phyloP scores from a whole-genome alignment of 2,113 vertebrate species.

The Pagrus major region DNA sequence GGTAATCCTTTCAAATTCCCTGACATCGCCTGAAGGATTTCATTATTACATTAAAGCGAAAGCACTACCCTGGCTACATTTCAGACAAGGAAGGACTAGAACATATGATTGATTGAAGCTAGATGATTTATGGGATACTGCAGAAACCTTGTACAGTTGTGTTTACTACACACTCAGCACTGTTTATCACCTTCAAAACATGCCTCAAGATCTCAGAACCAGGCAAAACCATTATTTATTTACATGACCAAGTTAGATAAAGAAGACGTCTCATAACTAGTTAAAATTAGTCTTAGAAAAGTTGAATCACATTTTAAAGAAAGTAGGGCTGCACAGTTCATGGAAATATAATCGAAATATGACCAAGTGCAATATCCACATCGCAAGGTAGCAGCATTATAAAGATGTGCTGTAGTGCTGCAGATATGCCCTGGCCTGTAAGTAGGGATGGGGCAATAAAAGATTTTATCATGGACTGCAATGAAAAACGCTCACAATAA shows the following conservation, averaged over 20 bases:
- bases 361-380: too few species aligned
- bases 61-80: neutral
- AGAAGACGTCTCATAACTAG: neutral
- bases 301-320: neutral
- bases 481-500: too few species aligned
- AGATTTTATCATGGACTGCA: too few species aligned
- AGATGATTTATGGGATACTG: neutral
- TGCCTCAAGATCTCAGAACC: neutral
- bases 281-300: neutral
- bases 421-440: too few species aligned
- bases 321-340: too few species aligned
- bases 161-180: neutral
- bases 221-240: constrained; percentile 11
- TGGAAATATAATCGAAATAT: too few species aligned
- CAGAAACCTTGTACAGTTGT: neutral
- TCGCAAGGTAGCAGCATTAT: too few species aligned
- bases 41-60: neutral
- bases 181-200: constrained; percentile 24
- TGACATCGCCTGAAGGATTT: constrained; percentile 6
- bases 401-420: too few species aligned
- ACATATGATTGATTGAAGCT: constrained; percentile 23
- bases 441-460: too few species aligned
- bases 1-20: constrained; percentile 18
- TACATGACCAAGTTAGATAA: neutral
- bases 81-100: neutral